Conservation (phyloP, 1,140 invertebrate species). For the Yoshiicerus persimilis region DNA sequence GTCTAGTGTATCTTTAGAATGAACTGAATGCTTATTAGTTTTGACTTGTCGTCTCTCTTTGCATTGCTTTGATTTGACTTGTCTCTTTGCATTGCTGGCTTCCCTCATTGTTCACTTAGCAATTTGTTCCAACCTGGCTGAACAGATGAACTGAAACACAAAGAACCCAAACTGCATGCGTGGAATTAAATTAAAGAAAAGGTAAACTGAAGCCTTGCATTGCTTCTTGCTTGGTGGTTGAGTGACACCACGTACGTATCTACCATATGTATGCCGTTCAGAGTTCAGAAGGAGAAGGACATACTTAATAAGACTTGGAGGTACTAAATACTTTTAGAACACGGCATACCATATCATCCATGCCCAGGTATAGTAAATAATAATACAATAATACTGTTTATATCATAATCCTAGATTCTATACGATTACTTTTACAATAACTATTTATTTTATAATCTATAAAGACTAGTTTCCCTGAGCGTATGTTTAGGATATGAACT, state of each 20-base stretch:
- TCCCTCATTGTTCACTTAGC: not conserved
- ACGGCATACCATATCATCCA: not conserved
- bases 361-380: no score
- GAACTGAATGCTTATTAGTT: not conserved
- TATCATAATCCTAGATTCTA: not conserved
- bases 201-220: not conserved
- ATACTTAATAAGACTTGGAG: not conserved
- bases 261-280: not conserved
- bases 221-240: not conserved
- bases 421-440: not conserved
- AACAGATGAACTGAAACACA: not conserved
- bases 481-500: not conserved
- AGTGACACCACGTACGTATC: not conserved
- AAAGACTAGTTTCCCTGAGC: not conserved
- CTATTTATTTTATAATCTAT: not conserved
- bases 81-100: not conserved
- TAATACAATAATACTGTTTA: not conserved
- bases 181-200: not conserved
- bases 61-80: not conserved
- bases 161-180: not conserved
- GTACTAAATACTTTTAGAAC: not conserved
- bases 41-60: not conserved
- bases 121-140: not conserved
- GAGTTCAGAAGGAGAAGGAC: not conserved
- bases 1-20: not conserved